A percentile compares a stretch with the other conserved stretches of the same genome.
Evolutionary conservation across 1,140 invertebrate species (phyloP).

Genomic region (Drosophila prosaltans): DNA sequence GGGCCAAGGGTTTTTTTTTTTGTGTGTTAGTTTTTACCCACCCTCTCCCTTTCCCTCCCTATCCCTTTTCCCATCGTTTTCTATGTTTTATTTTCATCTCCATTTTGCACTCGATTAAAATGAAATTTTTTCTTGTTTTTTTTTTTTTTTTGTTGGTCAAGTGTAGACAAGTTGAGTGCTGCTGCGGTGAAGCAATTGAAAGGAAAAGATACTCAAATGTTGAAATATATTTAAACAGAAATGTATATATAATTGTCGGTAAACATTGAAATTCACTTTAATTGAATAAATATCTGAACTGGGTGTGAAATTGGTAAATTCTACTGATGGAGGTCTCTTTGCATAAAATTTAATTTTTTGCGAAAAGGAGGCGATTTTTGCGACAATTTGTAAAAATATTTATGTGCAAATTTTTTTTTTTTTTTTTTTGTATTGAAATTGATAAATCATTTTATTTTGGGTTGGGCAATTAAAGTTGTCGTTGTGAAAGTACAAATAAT

Average conservation of each 20-base stretch:
- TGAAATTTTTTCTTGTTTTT: not conserved
- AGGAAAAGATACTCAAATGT: conserved; percentile 15
- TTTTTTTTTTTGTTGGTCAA: conserved; percentile 13
- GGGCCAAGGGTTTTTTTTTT: conserved; percentile 19
- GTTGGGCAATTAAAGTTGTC: too few species aligned
- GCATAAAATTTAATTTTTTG: not conserved
- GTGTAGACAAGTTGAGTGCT: conserved; percentile 24
- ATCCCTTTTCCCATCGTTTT: not conserved
- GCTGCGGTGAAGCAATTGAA: conserved; percentile 4
- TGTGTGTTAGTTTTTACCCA: conserved; percentile 40
- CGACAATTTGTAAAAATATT: not conserved
- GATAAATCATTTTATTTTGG: too few species aligned
- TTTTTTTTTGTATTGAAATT: too few species aligned
- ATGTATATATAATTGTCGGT: not conserved
- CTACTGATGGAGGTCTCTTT: too few species aligned
- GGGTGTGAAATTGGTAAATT: too few species aligned
- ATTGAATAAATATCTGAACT: not conserved
- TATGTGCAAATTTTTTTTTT: not conserved
- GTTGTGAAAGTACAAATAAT: too few species aligned
- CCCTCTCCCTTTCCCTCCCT: not conserved
- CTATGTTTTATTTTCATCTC: conserved; percentile 1
- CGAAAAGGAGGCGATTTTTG: not conserved
- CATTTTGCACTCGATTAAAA: conserved; percentile 53
- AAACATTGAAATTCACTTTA: not conserved
- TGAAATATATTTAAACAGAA: conserved; percentile 1